Evolutionary conservation across 2,113 vertebrate species (phyloP), one percentile per base, ranked within the genome.

Genomic region (Peromyscus leucopus): DNA sequence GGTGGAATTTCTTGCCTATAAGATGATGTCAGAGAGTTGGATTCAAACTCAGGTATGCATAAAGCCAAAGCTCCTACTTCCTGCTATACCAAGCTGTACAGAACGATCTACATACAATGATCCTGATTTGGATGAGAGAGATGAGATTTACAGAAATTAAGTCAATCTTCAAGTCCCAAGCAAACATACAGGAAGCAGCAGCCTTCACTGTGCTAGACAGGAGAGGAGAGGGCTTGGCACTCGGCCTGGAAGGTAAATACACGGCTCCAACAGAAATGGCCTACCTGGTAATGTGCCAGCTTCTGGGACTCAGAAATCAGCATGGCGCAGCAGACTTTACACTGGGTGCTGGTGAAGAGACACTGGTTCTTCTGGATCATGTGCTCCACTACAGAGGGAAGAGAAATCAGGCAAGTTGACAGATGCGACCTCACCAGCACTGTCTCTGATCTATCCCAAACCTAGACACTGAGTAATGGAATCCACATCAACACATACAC

Each of bases 231-330:
- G 91, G 36, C 46, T 57, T 93, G 82, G 74, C 57, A 42, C 7
- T 15, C 21, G 48, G 36, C 84, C 72, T 36, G 16, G 71, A 65
- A 39, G 87, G 59, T 39, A 89, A 48, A 24, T 13, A 74, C 9
- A 69, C 7, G 59, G 80, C 19, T 80, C 96, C 75, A 85, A 63
- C 59, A 57, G 33, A 7, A 4, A 48, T 26, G 74, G 79, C 98
- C 97, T 98, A 99, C 99, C 99, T 99, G 99, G 98, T 99, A 99
- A 98, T 99, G 99, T 85, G 99, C 99, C 97, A 99, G 99, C 97
- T 99, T 99, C 98, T 99, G 99, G 69, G 99, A 99, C 97, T 99
- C 99, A 2, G 99, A 99, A 98, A 99, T 99, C 80, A 99, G 99
- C 98, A 99, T 98, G 89, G 99, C 99, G 48, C 99, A 99, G 98